Conservation (phyloP, 1,140 invertebrate species). For the Hyphantria cunea region DNA sequence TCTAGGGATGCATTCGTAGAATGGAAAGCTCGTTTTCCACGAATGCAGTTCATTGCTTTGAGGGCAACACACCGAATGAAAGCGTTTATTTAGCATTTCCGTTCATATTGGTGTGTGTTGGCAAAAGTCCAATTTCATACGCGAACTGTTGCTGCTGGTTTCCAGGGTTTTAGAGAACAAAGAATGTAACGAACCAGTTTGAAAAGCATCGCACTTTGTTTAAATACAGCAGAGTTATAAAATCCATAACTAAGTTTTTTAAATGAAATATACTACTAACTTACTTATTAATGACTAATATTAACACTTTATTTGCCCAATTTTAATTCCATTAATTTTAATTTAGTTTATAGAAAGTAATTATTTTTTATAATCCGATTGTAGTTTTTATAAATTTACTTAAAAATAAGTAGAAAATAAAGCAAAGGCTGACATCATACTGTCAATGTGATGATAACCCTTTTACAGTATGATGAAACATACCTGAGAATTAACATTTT, state of each 20-base stretch:
- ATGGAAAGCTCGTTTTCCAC: slow-evolving; percentile 24
- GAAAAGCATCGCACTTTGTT: slow-evolving; percentile 26
- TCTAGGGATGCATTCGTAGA: slow-evolving; percentile 23
- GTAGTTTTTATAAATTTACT: no score
- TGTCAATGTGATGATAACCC: no score
- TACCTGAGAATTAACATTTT: no score
- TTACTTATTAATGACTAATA: no score
- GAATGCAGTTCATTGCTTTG: slow-evolving; percentile 23
- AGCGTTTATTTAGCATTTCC: slow-evolving; percentile 25
- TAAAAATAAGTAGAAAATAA: no score
- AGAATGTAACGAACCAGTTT: slow-evolving; percentile 47
- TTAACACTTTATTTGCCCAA: no score
- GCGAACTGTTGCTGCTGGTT: slow-evolving; percentile 52
- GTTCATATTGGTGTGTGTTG: slow-evolving; percentile 36
- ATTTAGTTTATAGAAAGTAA: no score
- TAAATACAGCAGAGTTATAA: slow-evolving; percentile 4
- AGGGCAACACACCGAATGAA: slow-evolving; percentile 29
- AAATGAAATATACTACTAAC: no score
- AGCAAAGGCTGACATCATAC: neutral
- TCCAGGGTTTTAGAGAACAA: slow-evolving; percentile 53
- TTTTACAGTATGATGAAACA: no score
- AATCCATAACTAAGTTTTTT: no score
- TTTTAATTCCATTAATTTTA: no score
- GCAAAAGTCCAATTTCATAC: slow-evolving; percentile 62
- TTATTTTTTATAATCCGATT: no score